Evolutionary conservation across 2,797 vertebrate genomes (phyloP).

Genomic region (Periparus ater): DNA sequence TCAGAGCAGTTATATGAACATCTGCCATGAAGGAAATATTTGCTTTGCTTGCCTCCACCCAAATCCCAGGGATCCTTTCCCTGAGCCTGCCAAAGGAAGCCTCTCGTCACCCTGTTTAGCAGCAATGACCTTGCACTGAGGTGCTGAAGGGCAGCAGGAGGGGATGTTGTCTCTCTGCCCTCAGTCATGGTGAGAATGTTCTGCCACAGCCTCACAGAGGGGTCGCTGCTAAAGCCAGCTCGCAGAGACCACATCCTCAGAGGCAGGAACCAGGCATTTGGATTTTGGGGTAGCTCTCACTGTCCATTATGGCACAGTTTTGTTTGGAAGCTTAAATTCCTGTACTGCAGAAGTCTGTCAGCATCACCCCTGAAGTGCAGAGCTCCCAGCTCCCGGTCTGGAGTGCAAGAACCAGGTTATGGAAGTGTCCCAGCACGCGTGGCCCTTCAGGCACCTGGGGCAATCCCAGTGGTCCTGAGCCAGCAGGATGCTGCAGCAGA

Average conservation of each 20-base stretch:
- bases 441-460: fast-evolving
- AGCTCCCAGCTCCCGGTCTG: neutral
- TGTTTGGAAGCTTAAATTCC: neutral
- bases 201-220: fast-evolving
- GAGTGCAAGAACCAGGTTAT: neutral
- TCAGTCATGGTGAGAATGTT: neutral
- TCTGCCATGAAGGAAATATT: neutral
- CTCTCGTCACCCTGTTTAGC: neutral
- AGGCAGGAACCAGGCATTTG: fast-evolving
- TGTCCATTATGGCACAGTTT: fast-evolving
- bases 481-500: neutral
- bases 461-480: fast-evolving
- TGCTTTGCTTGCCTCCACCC: neutral
- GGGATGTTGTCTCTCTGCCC: neutral
- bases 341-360: fast-evolving
- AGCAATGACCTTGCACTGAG: neutral
- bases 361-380: neutral
- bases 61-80: neutral
- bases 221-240: fast-evolving
- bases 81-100: neutral
- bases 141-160: neutral
- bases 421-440: fast-evolving
- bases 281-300: fast-evolving
- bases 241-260: fast-evolving
- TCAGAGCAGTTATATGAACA: neutral